These are phyloP conservation scores for Crotalus tigris DNA, from an alignment of 2,113 vertebrate genomes.

Conservation along the genomic window DNA sequence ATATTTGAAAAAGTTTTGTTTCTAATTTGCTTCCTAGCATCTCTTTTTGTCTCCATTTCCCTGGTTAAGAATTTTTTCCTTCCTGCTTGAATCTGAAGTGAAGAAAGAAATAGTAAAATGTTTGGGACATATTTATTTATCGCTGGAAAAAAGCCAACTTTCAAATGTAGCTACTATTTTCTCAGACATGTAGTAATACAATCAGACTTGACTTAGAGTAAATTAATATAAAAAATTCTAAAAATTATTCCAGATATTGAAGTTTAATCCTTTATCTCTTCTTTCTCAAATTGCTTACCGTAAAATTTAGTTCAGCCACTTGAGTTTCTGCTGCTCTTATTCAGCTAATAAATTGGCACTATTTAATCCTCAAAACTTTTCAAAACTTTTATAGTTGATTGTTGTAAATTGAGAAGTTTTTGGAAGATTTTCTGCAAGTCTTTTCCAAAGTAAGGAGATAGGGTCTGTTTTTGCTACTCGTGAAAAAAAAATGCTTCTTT, in stretches of 20 bases:
- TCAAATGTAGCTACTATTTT: neutral
- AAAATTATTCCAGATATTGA: neutral
- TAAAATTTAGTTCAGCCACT: neutral
- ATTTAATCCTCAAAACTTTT: neutral
- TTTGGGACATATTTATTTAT: neutral
- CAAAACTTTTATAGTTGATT: neutral
- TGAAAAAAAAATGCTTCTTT: neutral
- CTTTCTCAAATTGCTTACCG: neutral
- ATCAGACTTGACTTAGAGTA: neutral
- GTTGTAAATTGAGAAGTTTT: neutral
- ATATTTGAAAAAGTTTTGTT: constrained; percentile 65
- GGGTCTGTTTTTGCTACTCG: neutral
- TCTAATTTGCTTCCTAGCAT: constrained; percentile 33
- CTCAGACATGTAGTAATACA: neutral
- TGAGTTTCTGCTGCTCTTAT: too few relatives aligned
- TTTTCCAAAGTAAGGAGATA: neutral
- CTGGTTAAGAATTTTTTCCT: neutral
- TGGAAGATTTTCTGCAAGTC: neutral
- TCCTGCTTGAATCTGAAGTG: neutral
- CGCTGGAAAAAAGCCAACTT: neutral
- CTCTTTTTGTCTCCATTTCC: constrained; percentile 13
- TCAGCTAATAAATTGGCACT: neutral
- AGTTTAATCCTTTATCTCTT: neutral
- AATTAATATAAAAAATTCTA: neutral
- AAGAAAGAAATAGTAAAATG: neutral